phyloP scores from a whole-genome alignment of 2,888 invertebrate species.

The Patella depressa region DNA sequence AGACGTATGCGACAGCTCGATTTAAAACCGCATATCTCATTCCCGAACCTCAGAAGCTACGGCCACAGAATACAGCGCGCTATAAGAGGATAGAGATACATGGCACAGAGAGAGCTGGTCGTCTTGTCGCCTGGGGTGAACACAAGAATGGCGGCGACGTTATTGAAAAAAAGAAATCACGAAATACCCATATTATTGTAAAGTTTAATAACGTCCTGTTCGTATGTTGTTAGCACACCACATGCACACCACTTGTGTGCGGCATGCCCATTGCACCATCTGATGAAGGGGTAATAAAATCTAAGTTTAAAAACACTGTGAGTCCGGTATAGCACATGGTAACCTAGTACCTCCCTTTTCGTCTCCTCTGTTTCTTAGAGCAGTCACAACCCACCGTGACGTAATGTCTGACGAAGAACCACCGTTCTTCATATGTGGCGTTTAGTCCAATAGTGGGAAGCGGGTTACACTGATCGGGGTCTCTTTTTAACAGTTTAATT shows the following conservation, averaged over 20 bases:
- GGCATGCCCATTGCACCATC: slow-evolving; percentile 1
- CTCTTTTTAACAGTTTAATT: slow-evolving; percentile 58
- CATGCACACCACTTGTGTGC: background rate
- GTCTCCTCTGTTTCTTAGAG: slow-evolving; percentile 32
- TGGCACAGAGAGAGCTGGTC: no score
- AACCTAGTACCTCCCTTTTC: slow-evolving; percentile 18
- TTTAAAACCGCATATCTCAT: no score
- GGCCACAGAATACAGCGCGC: no score
- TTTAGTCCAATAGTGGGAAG: slow-evolving; percentile 53
- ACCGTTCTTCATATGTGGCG: slow-evolving; percentile 60
- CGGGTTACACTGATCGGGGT: slow-evolving; percentile 60
- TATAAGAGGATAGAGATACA: no score
- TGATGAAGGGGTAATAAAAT: slow-evolving; percentile 7
- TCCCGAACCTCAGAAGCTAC: no score
- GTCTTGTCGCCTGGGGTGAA: background rate
- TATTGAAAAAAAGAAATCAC: slow-evolving; percentile 1
- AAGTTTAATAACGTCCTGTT: slow-evolving; percentile 6
- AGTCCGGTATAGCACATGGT: background rate
- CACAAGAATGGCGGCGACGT: slow-evolving; percentile 9
- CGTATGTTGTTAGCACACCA: background rate
- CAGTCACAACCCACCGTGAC: slow-evolving; percentile 63
- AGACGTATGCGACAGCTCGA: no score
- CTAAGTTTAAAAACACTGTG: background rate
- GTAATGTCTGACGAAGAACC: slow-evolving; percentile 49
- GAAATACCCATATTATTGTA: slow-evolving; percentile 7